Conservation (phyloP, 2,888 invertebrate species). For the Synanthedon andrenaeformis region DNA sequence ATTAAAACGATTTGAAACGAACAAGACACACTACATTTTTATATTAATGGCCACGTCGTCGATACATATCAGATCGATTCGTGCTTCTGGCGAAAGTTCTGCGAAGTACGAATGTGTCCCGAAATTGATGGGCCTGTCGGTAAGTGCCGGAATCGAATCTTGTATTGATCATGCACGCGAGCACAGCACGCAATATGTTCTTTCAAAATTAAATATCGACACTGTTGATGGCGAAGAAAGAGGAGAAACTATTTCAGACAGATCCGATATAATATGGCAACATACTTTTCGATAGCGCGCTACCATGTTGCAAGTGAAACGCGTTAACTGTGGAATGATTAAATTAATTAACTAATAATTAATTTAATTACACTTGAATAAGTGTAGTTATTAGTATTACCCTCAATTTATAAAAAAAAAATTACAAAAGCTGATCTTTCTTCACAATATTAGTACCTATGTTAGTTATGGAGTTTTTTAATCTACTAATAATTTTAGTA, state of each 20-base stretch:
- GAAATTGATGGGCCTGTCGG: constrained; percentile 55
- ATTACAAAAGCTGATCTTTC: no score
- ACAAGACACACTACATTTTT: constrained; percentile 1
- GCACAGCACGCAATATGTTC: constrained; percentile 41
- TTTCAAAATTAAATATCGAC: constrained; percentile 27
- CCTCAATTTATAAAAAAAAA: no score
- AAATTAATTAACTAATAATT: no score
- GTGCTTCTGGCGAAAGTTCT: constrained; percentile 60
- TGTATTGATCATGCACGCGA: constrained; percentile 43
- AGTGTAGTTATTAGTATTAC: no score
- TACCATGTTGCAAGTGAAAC: no score
- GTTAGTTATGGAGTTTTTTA: no score
- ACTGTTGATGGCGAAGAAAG: constrained; percentile 9
- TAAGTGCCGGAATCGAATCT: constrained; percentile 48
- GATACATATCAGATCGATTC: constrained; percentile 47
- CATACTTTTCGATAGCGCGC: constrained; percentile 1
- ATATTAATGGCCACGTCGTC: constrained; percentile 23
- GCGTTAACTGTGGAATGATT: no score
- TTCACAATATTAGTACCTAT: no score
- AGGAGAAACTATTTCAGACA: constrained; percentile 4
- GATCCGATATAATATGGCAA: constrained; percentile 1
- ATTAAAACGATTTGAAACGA: no score
- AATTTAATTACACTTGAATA: no score
- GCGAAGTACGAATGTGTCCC: constrained; percentile 49
- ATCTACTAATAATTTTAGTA: no score